Percentiles rank a stretch among this genome's conserved stretches.
Evolutionary conservation across 2,113 vertebrate species (phyloP).

Genomic region (Nyctereutes procyonoides): DNA sequence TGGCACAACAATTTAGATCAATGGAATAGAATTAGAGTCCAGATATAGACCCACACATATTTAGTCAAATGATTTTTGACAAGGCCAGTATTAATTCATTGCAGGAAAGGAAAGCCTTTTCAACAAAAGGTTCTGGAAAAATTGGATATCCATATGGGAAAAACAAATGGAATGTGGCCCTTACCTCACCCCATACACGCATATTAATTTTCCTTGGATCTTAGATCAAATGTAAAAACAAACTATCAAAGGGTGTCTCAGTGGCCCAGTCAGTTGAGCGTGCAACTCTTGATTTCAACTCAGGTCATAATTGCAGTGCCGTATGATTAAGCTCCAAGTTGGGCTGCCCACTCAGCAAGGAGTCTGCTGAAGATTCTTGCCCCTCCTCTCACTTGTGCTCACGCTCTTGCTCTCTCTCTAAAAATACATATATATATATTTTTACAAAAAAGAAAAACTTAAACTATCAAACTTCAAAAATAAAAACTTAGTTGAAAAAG

Average conservation of each 20-base stretch:
- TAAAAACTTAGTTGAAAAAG: neutral
- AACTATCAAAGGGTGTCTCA: neutral
- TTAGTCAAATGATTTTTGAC: neutral
- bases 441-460: too few relatives aligned
- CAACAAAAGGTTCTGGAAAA: neutral
- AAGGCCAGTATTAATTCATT: neutral
- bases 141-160: neutral
- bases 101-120: neutral
- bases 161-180: neutral
- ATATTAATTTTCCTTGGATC: neutral
- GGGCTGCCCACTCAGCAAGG: neutral
- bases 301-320: neutral
- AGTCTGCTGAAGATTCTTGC: neutral
- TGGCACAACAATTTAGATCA: neutral
- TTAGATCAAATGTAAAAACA: neutral
- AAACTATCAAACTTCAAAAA: constrained; percentile 21
- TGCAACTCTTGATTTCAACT: neutral
- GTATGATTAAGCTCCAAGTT: neutral
- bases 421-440: neutral
- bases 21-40: neutral
- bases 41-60: neutral
- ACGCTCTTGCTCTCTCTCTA: neutral
- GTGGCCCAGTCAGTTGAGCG: neutral
- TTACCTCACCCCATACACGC: neutral
- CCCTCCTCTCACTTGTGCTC: neutral